phyloP scores from a whole-genome alignment of 1,140 invertebrate species.

The Oncopodura yosiiana region DNA sequence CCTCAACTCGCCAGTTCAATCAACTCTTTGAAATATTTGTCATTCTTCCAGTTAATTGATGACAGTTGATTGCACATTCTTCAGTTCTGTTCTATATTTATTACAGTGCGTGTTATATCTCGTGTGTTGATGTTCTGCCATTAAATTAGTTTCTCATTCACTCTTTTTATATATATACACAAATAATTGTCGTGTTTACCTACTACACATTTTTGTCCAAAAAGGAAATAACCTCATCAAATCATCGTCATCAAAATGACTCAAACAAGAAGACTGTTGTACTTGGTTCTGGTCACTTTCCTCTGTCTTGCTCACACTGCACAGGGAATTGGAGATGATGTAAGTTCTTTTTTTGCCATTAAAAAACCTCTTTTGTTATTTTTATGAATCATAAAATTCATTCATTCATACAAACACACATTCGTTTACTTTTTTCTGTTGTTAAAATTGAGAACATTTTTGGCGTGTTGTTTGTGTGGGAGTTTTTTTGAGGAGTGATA shows the following conservation, averaged over 20 bases:
- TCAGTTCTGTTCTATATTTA: too few relatives aligned
- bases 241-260: slow-evolving; percentile 19
- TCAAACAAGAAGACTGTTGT: slow-evolving; percentile 29
- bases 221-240: slow-evolving; percentile 1
- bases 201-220: neutral
- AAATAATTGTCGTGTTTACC: neutral
- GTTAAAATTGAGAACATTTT: too few relatives aligned
- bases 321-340: slow-evolving; percentile 18
- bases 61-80: too few relatives aligned
- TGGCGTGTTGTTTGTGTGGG: too few relatives aligned
- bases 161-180: neutral
- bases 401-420: too few relatives aligned
- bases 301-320: slow-evolving; percentile 24
- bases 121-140: neutral
- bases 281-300: slow-evolving; percentile 28
- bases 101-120: neutral
- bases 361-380: neutral
- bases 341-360: slow-evolving; percentile 8
- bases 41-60: too few relatives aligned
- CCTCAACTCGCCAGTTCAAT: too few relatives aligned
- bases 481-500: too few relatives aligned
- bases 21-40: too few relatives aligned
- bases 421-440: too few relatives aligned
- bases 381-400: too few relatives aligned
- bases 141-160: neutral